Evolutionary conservation across 2,888 invertebrate species (phyloP).

Genomic region (Byasa hedistus): DNA sequence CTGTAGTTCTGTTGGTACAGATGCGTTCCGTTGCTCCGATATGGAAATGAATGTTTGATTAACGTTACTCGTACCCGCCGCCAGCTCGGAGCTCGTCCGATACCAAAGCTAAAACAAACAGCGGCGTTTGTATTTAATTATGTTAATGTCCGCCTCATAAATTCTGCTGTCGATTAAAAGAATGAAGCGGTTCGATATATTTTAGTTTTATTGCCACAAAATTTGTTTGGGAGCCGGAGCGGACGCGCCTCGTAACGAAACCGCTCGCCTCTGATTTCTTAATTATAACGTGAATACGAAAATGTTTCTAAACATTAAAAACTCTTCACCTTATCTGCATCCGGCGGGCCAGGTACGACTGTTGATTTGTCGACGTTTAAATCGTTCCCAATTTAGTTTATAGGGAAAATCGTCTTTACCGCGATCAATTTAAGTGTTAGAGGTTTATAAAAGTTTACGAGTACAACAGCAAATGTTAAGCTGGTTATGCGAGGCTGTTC

Average conservation of each 20-base stretch:
- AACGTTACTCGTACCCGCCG: neutral
- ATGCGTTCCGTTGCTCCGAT: conserved; percentile 5
- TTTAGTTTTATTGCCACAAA: conserved; percentile 9
- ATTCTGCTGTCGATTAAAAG: conserved; percentile 16
- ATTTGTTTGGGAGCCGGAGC: conserved; percentile 8
- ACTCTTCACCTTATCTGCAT: conserved; percentile 23
- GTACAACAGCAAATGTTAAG: conserved; percentile 38
- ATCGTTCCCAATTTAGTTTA: neutral
- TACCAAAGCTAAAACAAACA: conserved; percentile 15
- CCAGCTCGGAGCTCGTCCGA: neutral
- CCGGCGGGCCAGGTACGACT: conserved; percentile 23
- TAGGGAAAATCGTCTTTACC: conserved; percentile 5
- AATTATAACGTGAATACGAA: conserved; percentile 19
- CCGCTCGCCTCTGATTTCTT: conserved; percentile 10
- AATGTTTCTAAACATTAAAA: conserved; percentile 16
- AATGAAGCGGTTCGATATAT: conserved; percentile 20
- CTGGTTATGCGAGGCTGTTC: conserved; percentile 50
- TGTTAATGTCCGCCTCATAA: conserved; percentile 23
- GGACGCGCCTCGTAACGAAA: conserved; percentile 8
- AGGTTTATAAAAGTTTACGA: neutral
- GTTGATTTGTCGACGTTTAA: neutral
- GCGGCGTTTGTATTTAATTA: conserved; percentile 25
- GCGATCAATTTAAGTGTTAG: neutral
- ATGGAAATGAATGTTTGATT: conserved; percentile 18
- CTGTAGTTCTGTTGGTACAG: conserved; percentile 20